Percentiles rank a stretch among this genome's conserved stretches.
Conservation (phyloP, 2,113 vertebrate species). For the Atractosteus spatula region DNA sequence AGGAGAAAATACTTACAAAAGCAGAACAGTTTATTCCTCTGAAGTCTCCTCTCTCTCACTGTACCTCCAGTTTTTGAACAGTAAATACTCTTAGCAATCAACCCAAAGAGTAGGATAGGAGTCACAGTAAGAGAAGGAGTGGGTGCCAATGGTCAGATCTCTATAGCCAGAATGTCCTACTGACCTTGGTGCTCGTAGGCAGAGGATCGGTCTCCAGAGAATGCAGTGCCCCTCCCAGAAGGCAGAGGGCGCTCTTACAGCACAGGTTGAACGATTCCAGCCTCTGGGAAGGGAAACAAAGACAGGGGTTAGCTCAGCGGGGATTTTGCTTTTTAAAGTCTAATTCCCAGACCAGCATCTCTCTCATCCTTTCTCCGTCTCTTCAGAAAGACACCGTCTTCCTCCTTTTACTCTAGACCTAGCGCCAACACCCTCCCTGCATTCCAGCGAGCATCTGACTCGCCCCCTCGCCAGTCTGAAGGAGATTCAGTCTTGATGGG, state of each 20-base stretch:
- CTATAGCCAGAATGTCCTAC: too few species aligned
- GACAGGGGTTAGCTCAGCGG: neutral
- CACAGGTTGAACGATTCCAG: slow-evolving; percentile 64
- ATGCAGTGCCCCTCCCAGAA: slow-evolving; percentile 61
- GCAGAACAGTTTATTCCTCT: too few species aligned
- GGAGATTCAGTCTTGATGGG: slow-evolving; percentile 72
- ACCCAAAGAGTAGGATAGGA: neutral
- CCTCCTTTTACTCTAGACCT: neutral
- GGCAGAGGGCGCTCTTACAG: slow-evolving; percentile 64
- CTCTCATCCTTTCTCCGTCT: neutral
- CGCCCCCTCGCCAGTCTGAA: slow-evolving; percentile 66
- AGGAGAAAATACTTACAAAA: neutral
- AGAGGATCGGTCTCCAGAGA: slow-evolving; percentile 58
- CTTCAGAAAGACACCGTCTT: neutral
- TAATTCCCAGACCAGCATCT: neutral
- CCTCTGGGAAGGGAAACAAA: slow-evolving; percentile 42
- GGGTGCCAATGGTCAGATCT: too few species aligned
- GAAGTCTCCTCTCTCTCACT: neutral
- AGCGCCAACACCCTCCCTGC: neutral
- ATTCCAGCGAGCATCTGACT: neutral
- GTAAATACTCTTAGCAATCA: neutral
- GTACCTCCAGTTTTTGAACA: neutral
- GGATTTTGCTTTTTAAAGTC: neutral
- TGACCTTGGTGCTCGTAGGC: slow-evolving; percentile 61
- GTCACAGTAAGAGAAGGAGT: too few species aligned